These are phyloP conservation scores for Chromobotia macracanthus DNA, from an alignment of 2,797 vertebrate species.

Conservation along the genomic window DNA sequence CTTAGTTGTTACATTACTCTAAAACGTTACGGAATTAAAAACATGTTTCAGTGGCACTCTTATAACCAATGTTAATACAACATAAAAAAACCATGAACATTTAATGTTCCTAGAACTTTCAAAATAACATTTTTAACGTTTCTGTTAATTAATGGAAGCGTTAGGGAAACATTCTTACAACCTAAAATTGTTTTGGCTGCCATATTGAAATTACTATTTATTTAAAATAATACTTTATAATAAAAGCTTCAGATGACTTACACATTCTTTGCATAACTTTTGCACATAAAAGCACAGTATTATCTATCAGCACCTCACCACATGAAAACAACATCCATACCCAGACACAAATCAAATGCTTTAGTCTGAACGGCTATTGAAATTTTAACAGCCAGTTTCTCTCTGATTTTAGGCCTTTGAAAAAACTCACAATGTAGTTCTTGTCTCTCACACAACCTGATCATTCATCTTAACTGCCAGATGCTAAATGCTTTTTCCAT, in stretches of 20 bases:
- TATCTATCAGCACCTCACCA: neutral
- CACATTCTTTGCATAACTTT: neutral
- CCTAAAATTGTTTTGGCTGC: neutral
- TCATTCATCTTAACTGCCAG: constrained; percentile 14
- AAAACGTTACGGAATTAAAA: too few species aligned
- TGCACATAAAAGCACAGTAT: constrained; percentile 14
- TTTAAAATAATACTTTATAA: neutral
- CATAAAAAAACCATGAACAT: too few species aligned
- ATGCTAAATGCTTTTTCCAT: neutral
- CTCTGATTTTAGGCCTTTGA: neutral
- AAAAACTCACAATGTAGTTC: constrained; percentile 4
- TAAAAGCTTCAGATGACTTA: neutral
- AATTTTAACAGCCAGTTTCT: constrained; percentile 30
- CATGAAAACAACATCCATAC: constrained; percentile 30
- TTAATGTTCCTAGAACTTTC: too few species aligned
- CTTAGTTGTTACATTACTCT: too few species aligned
- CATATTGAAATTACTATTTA: neutral
- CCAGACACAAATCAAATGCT: constrained; percentile 12
- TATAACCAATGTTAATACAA: too few species aligned
- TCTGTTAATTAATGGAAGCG: too few species aligned
- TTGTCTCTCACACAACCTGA: constrained; percentile 10
- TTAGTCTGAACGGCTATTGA: neutral
- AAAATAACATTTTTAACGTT: too few species aligned
- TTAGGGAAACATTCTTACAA: too few species aligned
- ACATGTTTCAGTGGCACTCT: too few species aligned